Conservation (phyloP, 30 jellyfish, hydroid and myxozoan genomes). For the Cassiopea xamachana region DNA sequence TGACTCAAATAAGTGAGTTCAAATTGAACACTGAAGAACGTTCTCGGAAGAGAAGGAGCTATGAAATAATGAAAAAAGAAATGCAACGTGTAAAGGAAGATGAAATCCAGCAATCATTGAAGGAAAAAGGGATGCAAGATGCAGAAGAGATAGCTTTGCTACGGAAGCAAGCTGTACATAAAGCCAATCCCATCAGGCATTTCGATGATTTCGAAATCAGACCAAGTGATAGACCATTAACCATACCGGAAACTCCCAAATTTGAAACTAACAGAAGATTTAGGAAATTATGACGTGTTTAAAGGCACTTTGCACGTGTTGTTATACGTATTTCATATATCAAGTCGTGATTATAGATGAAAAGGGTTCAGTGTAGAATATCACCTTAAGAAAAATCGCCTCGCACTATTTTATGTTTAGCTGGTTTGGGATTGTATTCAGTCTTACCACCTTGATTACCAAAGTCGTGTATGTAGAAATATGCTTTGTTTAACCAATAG, state of each 20-base stretch:
- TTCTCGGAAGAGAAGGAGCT: slow-evolving; percentile 83
- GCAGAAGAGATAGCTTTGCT: slow-evolving; percentile 63
- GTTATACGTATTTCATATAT: not conserved
- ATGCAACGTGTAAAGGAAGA: slow-evolving; percentile 71
- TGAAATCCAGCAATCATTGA: slow-evolving; percentile 61
- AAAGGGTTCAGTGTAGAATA: too few relatives aligned
- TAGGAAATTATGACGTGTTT: slow-evolving; percentile 44
- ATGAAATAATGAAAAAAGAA: slow-evolving; percentile 77
- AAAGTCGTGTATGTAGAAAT: too few relatives aligned
- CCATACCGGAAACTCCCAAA: slow-evolving; percentile 90
- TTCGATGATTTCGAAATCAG: slow-evolving; percentile 70
- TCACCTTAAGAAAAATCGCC: too few relatives aligned
- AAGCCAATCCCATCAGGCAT: slow-evolving; percentile 85
- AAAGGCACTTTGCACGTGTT: not conserved
- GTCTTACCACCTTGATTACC: too few relatives aligned
- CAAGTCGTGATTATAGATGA: too few relatives aligned
- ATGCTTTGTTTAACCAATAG: too few relatives aligned
- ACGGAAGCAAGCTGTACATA: slow-evolving; percentile 77
- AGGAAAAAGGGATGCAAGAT: slow-evolving; percentile 75
- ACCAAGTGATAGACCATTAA: slow-evolving; percentile 75
- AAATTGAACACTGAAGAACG: slow-evolving; percentile 86
- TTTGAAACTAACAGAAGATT: slow-evolving; percentile 82
- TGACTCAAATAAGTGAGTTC: slow-evolving; percentile 68
- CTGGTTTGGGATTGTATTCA: too few relatives aligned
- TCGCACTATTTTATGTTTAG: too few relatives aligned